Evolutionary conservation across 2,113 vertebrate species (phyloP), one percentile per base, ranked within the genome.

Genomic region (Falco punctatus): DNA sequence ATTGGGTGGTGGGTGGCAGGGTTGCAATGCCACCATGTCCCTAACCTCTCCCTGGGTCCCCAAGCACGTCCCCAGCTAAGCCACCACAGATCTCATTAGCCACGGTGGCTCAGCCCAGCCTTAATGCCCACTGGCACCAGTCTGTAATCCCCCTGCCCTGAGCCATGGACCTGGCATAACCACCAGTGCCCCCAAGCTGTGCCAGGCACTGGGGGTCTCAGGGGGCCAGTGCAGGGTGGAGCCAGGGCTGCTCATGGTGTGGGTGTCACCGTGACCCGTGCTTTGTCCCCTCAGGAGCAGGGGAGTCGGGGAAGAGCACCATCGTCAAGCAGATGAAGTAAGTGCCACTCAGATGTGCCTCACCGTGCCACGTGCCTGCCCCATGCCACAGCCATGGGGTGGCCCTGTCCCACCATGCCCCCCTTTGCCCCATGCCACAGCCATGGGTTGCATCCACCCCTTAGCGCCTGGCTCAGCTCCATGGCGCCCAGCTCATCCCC

Each of bases 301-400:
- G 99, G 40, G 99, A 99, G 96, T 99, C 99, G 0, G 99, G 99
- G 28, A 99, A 99, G 95, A 99, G 99, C 97, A 99, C 99, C 61
- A 99, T 99, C 3, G 99, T 99, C 98, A 99, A 99, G 98, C 99
- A 99, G 98, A 99, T 99, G 99, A 99, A 99, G 99, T 99, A 98
- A 99, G 99, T 98, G 52, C 51, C 51, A 38, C 42, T 51, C 12
- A 6, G 11, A 21, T 0, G 0, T 83, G 52, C 16, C 32, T 42
- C 22, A 26, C 22, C 2, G 0, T 21, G 51, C 11, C 7, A 4
- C 5, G 1, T 52, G 49, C 33, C 49, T 59, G 18, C 46, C 48
- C 87, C 27, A 46, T 2, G 0, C 15, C 1, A 14, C 52, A 71
- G 71, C 18, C 35, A 26, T 0, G 4, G 30, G 21, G 6, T 72